A percentile compares a stretch with the other conserved stretches of the same genome.
These are phyloP conservation scores for Metridium senile DNA, from an alignment of 92 coral and sea anemone species.

Conservation along the genomic window DNA sequence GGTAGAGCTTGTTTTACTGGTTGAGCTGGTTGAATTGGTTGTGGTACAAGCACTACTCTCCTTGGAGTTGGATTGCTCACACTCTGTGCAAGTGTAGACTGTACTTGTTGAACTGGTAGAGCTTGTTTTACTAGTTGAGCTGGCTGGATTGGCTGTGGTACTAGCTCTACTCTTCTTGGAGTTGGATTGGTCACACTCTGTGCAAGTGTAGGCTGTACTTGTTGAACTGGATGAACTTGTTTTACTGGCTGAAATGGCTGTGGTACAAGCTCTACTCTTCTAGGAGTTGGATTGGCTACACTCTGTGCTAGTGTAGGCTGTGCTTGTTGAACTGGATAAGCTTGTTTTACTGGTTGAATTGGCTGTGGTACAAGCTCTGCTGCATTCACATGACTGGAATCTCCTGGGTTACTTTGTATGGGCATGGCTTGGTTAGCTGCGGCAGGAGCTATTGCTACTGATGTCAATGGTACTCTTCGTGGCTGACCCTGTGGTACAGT, in stretches of 20 bases:
- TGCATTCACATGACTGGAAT: neutral
- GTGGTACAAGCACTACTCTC: no score
- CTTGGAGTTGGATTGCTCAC: neutral
- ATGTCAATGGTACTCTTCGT: neutral
- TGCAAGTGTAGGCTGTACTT: no score
- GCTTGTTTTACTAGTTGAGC: neutral
- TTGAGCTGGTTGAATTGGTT: neutral
- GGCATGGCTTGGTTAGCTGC: neutral
- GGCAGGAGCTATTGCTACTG: neutral
- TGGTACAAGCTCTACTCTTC: conserved; percentile 7
- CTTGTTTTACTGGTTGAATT: neutral
- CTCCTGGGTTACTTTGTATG: neutral
- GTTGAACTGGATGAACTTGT: neutral
- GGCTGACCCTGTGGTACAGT: conserved; percentile 1
- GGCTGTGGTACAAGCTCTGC: neutral
- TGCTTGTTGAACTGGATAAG: neutral
- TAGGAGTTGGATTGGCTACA: neutral
- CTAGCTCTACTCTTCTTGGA: no score
- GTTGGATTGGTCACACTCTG: no score
- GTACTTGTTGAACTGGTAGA: no score
- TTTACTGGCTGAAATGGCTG: neutral
- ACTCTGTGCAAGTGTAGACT: no score
- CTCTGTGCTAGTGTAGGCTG: neutral
- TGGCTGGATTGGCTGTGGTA: neutral
- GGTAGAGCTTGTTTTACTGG: neutral